Evolutionary conservation across 2,888 invertebrate species (phyloP), one percentile per base, ranked within the genome.

Genomic region (Epinotia demarniana): DNA sequence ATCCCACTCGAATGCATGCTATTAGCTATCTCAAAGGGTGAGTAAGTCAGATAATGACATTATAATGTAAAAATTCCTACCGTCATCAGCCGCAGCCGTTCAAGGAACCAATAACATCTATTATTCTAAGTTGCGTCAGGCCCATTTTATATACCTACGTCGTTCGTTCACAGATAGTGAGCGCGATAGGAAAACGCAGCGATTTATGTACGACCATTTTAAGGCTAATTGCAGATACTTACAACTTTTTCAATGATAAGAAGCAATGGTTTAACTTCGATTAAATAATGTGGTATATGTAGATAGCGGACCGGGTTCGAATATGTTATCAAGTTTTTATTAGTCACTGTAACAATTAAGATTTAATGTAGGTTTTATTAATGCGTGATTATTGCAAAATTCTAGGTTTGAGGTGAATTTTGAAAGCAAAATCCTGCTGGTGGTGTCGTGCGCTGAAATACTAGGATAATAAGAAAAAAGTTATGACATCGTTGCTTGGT

Each of bases 201-300:
- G 84, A 87, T 89, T 89, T 87, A 87, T 87, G 88, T 83, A 83
- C 80, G 80, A 83, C 79, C 86, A 88, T 89, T 90, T 90, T 89
- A 87, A 89, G 88, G 87, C 87, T 90, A 90, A 92, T 91, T 90
- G 86, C 89, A 81, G 83, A 86, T 86, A 87, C 87, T 67, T 66
- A 55, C 33, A 23, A 23, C 43, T 46, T 69, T 60, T 16, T 33
- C 4, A 53, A 27, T 5, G 27, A 33, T 67, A 39, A 58, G 19
- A 58, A 13, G 53, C 53, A 68, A 58, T 43, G 43, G 19, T n/a
- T 49, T 46, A 16, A n/a, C 27, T 55, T 67, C 3, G 49, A 53
- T 55, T 67, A 43, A 63, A 19, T 64, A 9, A 66, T 67, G 19
- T 57, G 8, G 55, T 57, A 39, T 53, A 53, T 2, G 8, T 53